These are phyloP conservation scores for Leguminivora glycinivorella DNA, from an alignment of 1,140 invertebrate species.

Conservation along the genomic window DNA sequence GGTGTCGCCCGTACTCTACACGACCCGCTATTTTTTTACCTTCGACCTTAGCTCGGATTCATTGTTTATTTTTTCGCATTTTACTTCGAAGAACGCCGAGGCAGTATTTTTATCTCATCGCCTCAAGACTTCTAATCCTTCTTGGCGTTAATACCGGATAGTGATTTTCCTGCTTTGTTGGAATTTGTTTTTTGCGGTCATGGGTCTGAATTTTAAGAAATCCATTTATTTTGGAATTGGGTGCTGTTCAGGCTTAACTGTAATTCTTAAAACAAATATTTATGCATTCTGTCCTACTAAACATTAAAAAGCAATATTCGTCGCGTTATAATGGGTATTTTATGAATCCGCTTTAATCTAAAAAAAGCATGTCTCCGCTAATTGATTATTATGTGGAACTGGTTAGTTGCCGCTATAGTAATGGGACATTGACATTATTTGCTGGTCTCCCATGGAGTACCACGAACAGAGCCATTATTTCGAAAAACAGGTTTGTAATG, in stretches of 20 bases:
- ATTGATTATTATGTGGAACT: constrained; percentile 15
- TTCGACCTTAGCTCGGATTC: constrained; percentile 25
- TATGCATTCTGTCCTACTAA: not conserved
- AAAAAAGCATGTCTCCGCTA: not conserved
- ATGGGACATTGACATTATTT: constrained; percentile 26
- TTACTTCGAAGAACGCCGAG: constrained; percentile 20
- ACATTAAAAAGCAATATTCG: not conserved
- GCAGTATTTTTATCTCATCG: constrained; percentile 24
- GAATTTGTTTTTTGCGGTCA: constrained; percentile 5
- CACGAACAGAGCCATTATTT: constrained; percentile 15
- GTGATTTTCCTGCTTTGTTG: constrained; percentile 20
- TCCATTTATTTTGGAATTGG: not conserved
- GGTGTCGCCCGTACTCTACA: constrained; percentile 18
- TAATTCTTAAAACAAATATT: not conserved
- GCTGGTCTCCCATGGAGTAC: constrained; percentile 17
- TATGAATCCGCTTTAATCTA: not conserved
- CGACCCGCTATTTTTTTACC: constrained; percentile 20
- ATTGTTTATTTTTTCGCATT: constrained; percentile 23
- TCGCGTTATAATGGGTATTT: not conserved
- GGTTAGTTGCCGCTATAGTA: constrained; percentile 21
- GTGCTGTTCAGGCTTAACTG: not conserved
- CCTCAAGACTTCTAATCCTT: constrained; percentile 19
- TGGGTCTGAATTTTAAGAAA: constrained; percentile 11
- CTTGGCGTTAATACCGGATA: constrained; percentile 9
- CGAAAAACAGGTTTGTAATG: constrained; percentile 25